phyloP scores from a whole-genome alignment of 2,113 vertebrate species.

The Salvelinus sp. region DNA sequence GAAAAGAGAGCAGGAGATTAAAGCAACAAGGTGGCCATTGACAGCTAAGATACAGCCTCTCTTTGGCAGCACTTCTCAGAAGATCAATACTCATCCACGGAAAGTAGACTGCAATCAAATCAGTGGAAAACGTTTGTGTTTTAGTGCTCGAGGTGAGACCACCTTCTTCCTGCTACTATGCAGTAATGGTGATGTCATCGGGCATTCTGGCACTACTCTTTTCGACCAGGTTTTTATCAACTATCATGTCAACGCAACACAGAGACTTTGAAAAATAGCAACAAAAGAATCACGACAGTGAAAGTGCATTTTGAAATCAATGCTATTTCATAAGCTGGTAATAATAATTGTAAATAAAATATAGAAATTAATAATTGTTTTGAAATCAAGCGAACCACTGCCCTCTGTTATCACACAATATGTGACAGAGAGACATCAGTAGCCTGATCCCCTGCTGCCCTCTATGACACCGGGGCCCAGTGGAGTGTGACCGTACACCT shows the following conservation, averaged over 20 bases:
- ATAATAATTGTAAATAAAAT: too few species aligned
- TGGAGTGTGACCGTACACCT: constrained; percentile 21
- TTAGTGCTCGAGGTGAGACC: background rate
- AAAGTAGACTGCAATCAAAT: background rate
- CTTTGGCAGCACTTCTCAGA: background rate
- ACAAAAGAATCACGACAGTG: too few species aligned
- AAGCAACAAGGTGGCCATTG: background rate
- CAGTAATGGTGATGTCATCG: too few species aligned
- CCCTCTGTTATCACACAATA: too few species aligned
- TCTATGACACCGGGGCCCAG: constrained; percentile 17
- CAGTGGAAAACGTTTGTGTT: background rate
- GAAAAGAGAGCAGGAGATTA: background rate
- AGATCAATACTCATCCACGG: background rate
- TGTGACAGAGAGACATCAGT: background rate
- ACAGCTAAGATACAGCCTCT: background rate
- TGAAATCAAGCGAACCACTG: too few species aligned
- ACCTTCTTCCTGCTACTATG: too few species aligned
- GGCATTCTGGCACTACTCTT: too few species aligned
- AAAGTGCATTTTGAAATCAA: too few species aligned
- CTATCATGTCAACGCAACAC: too few species aligned
- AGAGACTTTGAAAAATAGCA: too few species aligned
- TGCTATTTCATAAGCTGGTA: constrained; percentile 12
- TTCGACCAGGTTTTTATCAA: too few species aligned
- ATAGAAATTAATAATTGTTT: too few species aligned
- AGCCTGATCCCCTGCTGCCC: background rate